A percentile compares a stretch with the other conserved stretches of the same genome.
Evolutionary conservation across 2,888 invertebrate genomes (phyloP).

Genomic region (Cenopis cana): DNA sequence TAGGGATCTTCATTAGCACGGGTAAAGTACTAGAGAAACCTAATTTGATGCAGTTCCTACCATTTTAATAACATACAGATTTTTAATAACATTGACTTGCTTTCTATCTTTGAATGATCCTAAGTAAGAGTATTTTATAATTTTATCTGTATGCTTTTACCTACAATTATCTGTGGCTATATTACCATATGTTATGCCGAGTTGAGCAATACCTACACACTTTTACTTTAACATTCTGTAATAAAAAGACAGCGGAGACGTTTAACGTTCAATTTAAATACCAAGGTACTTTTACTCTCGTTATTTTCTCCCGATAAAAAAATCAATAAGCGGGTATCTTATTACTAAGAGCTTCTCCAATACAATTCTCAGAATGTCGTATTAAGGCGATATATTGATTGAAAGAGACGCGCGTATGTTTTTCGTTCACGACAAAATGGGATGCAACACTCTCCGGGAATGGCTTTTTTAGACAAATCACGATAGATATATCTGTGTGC

Average conservation of each 20-base stretch:
- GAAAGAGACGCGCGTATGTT: too few species aligned
- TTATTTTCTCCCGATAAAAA: constrained; percentile 29
- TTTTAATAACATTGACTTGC: neutral
- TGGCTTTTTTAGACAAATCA: too few species aligned
- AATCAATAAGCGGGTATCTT: constrained; percentile 25
- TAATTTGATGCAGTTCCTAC: neutral
- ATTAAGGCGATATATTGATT: too few species aligned
- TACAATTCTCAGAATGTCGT: constrained; percentile 50
- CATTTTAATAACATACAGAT: neutral
- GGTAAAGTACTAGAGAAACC: neutral
- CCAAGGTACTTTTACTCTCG: constrained; percentile 35
- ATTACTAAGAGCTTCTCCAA: constrained; percentile 46
- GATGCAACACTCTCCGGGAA: too few species aligned
- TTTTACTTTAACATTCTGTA: constrained; percentile 21
- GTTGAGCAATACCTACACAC: constrained; percentile 31
- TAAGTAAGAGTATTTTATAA: too few species aligned
- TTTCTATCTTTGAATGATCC: neutral
- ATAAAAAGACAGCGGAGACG: constrained; percentile 34
- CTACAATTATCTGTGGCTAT: neutral
- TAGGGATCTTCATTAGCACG: too few species aligned
- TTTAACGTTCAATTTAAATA: constrained; percentile 35
- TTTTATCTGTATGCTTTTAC: too few species aligned
- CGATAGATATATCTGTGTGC: too few species aligned
- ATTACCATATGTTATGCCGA: constrained; percentile 7
- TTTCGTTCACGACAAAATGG: too few species aligned